Conservation (phyloP, 2,113 vertebrate species). For the Leucosticte australis region DNA sequence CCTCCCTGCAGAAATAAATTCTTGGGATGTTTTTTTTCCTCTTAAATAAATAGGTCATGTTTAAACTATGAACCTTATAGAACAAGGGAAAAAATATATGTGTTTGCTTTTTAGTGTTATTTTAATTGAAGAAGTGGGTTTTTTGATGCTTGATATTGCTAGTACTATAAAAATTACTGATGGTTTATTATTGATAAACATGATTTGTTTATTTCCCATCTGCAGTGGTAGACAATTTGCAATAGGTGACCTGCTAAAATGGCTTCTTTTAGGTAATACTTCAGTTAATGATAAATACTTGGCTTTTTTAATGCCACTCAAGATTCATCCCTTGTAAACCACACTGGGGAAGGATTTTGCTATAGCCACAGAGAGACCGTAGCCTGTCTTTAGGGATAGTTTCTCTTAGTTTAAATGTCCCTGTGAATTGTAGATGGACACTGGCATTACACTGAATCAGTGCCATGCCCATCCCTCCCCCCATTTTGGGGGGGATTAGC, state of each 20-base stretch:
- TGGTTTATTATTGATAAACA: not conserved
- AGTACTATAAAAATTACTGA: not conserved
- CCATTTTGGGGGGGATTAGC: not conserved
- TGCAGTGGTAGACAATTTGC: not conserved
- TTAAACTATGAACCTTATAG: not conserved
- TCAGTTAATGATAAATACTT: not conserved
- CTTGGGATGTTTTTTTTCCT: not conserved
- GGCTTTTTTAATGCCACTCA: not conserved
- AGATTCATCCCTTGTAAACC: not conserved
- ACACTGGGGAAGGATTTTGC: not conserved
- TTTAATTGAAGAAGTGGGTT: not conserved
- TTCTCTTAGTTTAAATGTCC: not conserved
- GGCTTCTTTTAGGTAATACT: not conserved
- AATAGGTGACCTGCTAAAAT: not conserved
- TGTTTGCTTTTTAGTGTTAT: not conserved
- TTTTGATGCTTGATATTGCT: not conserved
- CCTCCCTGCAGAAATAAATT: not conserved
- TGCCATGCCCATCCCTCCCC: not conserved
- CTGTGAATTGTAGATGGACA: not conserved
- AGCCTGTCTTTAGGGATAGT: not conserved
- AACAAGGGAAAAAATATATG: not conserved
- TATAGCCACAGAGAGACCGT: not conserved
- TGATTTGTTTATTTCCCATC: not conserved
- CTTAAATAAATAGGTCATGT: not conserved
- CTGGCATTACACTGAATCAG: rapidly evolving